phyloP scores from a whole-genome alignment of 2,113 vertebrate species.

The Periophthalmus modestus region DNA sequence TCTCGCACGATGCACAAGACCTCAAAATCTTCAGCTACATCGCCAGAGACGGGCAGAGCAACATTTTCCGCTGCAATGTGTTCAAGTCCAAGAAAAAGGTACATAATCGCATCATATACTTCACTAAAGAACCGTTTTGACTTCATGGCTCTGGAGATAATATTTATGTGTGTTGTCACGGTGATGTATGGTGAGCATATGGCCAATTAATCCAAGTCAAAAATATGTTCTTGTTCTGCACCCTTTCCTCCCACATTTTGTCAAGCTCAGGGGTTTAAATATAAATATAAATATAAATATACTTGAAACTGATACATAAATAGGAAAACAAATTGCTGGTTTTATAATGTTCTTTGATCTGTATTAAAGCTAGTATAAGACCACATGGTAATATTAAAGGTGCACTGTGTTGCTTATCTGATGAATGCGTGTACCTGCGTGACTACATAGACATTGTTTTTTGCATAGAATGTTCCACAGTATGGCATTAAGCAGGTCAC shows the following conservation, averaged over 20 bases:
- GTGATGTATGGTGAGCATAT: conserved; percentile 9
- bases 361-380: too few species aligned
- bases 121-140: not conserved
- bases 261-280: too few species aligned
- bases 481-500: too few species aligned
- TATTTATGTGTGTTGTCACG: not conserved
- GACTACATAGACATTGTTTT: too few species aligned
- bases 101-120: conserved; percentile 8
- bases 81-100: conserved; percentile 99
- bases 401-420: too few species aligned
- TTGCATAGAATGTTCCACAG: too few species aligned
- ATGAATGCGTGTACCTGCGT: too few species aligned
- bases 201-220: conserved; percentile 3
- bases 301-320: not conserved
- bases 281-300: too few species aligned
- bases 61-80: conserved; percentile 92
- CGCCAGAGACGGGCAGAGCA: conserved; percentile 91
- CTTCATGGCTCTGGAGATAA: not conserved
- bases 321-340: too few species aligned
- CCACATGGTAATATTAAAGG: too few species aligned
- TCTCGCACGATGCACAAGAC: conserved; percentile 97
- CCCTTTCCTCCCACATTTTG: conserved; percentile 25
- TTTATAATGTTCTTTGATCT: too few species aligned
- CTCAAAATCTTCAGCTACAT: conserved; percentile 99
- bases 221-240: not conserved